Percentiles rank a stretch among this genome's conserved stretches.
Conservation (phyloP, 2,113 vertebrate species). For the Fukomys damarensis region DNA sequence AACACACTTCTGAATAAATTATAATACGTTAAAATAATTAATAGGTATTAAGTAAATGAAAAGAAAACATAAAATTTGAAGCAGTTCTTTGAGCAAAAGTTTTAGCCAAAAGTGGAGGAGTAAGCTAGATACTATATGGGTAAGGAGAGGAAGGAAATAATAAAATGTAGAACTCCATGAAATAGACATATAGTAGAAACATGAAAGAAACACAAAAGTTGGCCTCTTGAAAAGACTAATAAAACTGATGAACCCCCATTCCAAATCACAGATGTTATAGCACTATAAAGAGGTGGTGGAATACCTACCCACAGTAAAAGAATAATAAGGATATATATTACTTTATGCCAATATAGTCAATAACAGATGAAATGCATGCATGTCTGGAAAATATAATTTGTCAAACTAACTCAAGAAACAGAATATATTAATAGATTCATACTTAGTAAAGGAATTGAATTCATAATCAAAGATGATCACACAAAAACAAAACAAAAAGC, state of each 20-base stretch:
- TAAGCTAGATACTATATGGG: not conserved
- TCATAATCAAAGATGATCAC: conserved; percentile 30
- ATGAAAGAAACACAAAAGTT: conserved; percentile 1
- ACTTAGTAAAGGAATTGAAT: conserved; percentile 11
- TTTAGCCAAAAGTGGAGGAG: not conserved
- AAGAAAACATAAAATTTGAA: conserved; percentile 6
- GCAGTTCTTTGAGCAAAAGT: not conserved
- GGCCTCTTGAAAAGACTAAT: not conserved
- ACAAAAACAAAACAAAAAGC: not conserved
- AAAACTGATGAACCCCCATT: not conserved
- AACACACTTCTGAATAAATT: conserved; percentile 12
- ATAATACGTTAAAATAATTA: not conserved
- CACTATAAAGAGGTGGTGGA: not conserved
- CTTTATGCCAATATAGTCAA: conserved; percentile 21
- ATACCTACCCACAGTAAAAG: not conserved
- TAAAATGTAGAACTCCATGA: not conserved
- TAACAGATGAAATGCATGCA: not conserved
- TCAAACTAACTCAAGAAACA: conserved; percentile 49
- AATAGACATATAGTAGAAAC: not conserved
- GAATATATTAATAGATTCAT: not conserved
- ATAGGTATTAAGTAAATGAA: conserved; percentile 25
- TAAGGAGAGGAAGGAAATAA: not conserved
- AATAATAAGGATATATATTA: conserved; percentile 26
- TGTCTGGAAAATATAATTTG: conserved; percentile 31
- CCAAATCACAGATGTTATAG: conserved; percentile 3